phyloP scores from a whole-genome alignment of 2,888 invertebrate genomes.

The Nomada ferruginata region DNA sequence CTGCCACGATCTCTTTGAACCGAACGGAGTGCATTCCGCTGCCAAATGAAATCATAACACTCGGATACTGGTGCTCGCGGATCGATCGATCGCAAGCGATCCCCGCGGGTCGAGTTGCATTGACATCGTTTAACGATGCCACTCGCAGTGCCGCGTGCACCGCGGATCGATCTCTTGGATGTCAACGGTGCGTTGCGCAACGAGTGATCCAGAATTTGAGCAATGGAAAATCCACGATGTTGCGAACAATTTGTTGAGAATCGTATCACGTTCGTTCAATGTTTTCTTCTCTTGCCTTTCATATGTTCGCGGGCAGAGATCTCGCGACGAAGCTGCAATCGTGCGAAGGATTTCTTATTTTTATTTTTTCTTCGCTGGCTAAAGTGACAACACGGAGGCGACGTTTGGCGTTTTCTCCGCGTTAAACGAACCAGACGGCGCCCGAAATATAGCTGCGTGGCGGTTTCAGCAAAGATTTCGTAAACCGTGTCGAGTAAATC shows the following conservation, averaged over 20 bases:
- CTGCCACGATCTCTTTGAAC: slow-evolving; percentile 32
- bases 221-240: neutral
- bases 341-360: neutral
- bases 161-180: neutral
- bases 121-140: slow-evolving; percentile 46
- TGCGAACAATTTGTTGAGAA: no score
- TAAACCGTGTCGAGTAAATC: slow-evolving; percentile 52
- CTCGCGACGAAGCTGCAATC: neutral
- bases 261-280: no score
- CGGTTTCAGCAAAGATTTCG: slow-evolving; percentile 39
- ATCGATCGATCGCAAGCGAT: slow-evolving; percentile 36
- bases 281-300: no score
- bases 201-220: neutral
- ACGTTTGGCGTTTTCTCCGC: slow-evolving; percentile 4
- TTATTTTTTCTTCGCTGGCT: neutral
- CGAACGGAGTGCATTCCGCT: slow-evolving; percentile 3
- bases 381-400: neutral
- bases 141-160: neutral
- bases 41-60: slow-evolving; percentile 50
- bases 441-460: slow-evolving; percentile 38
- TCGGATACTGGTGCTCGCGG: neutral
- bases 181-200: slow-evolving; percentile 13
- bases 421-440: slow-evolving; percentile 19
- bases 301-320: neutral
- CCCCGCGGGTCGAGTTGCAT: slow-evolving; percentile 44